Base-by-base conservation (phyloP, 2,797 vertebrate genomes). In the Danio jaintianensis region DNA sequence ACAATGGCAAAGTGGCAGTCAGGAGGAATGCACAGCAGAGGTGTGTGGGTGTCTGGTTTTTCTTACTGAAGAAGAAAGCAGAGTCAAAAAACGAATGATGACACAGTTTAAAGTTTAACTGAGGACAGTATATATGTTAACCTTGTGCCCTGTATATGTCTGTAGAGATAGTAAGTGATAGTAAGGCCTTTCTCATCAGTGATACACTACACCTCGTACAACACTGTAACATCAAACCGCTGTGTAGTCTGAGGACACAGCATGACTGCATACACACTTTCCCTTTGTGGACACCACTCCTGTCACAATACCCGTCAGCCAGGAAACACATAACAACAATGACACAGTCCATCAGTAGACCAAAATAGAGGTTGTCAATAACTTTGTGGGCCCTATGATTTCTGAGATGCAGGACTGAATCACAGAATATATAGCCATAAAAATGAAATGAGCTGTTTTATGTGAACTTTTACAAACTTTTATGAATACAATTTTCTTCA, bases 111-210 rank as follows among this genome's bases (percentile, higher is more conserved):
- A 62, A 62, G 64, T 76, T 81, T 29, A 72, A 43, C 53, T 11
- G 40, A 72, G 20, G 53, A 72, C 70, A 72, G n/a, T n/a, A 29
- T 29, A n/a, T n/a, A 29, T 47, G 45, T 42, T 20, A 71, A 43
- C 13, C 29, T 55, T 42, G 38, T 71, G 12, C 52, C 50, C 69
- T 43, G n/a, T 4, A 56, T 45, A 29, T 53, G 40, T 64, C 13
- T 29, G 13, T 64, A 64, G 12, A 20, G 18, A 22, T 83, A 53
- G 67, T 40, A 53, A 69, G 67, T 75, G 77, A 84, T 75, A 86
- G 29, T 72, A 85, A 81, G 72, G 87, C 64, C 79, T 84, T 86
- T 80, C 72, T 88, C 29, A n/a, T 63, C 22, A 72, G 50, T 83
- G 58, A 79, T 77, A 79, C 53, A 64, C 84, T 72, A 80, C 75